Evolutionary conservation across 2,797 vertebrate genomes (phyloP).

Genomic region (Pyrrhura leucotis): DNA sequence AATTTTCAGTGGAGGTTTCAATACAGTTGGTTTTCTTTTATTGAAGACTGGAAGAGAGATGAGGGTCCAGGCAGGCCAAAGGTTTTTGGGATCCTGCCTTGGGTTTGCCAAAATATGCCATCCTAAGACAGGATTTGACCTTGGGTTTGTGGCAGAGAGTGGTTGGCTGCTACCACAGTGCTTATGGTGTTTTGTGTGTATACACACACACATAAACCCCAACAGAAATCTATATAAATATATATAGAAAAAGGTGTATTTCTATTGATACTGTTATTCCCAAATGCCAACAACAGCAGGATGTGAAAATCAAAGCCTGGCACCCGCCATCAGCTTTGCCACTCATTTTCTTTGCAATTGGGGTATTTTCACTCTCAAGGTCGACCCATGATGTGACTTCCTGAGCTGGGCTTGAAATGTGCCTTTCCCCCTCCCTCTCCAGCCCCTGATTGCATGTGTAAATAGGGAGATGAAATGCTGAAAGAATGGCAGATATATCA

Average conservation of each 20-base stretch:
- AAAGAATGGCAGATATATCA: background rate
- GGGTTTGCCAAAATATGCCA: background rate
- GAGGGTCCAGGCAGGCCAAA: background rate
- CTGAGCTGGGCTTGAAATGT: background rate
- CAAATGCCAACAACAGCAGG: background rate
- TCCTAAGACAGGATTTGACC: background rate
- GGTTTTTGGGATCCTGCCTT: background rate
- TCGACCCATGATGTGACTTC: rapidly evolving
- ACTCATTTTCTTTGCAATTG: background rate
- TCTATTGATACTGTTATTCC: background rate
- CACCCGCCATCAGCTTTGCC: rapidly evolving
- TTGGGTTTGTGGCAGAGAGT: background rate
- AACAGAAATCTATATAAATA: background rate
- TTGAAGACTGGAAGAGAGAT: background rate
- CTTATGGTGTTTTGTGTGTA: background rate
- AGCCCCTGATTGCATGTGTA: background rate
- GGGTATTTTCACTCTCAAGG: background rate
- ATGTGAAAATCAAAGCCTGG: background rate
- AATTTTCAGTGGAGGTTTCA: background rate
- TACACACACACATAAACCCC: background rate
- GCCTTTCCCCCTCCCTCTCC: background rate
- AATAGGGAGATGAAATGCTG: background rate
- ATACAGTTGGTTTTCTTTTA: background rate
- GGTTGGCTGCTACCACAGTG: background rate
- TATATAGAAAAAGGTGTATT: background rate